Evolutionary conservation across 2,113 vertebrate genomes (phyloP).

Genomic region (Festucalex cinctus): DNA sequence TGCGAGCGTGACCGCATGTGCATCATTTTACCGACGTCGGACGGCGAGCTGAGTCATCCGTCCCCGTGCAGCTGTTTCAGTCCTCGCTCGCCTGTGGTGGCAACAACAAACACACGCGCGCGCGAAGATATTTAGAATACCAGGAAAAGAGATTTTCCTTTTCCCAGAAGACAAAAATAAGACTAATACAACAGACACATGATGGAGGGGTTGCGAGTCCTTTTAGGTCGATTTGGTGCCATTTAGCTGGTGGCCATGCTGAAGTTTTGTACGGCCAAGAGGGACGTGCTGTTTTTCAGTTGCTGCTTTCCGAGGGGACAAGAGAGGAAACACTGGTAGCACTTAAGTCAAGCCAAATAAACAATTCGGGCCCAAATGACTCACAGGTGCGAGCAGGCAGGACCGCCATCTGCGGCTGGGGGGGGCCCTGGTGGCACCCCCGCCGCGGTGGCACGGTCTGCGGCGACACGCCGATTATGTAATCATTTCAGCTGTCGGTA

Average conservation of each 20-base stretch:
- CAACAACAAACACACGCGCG: constrained; percentile 39
- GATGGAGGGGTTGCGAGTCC: constrained; percentile 39
- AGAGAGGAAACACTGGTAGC: constrained; percentile 77
- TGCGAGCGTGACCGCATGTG: constrained; percentile 8
- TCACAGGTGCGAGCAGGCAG: constrained; percentile 75
- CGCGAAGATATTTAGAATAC: constrained; percentile 34
- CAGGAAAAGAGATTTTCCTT: constrained; percentile 31
- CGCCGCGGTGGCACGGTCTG: constrained; percentile 47
- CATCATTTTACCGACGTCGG: constrained; percentile 26
- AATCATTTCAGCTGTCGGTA: constrained; percentile 72
- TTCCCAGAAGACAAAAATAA: constrained; percentile 28
- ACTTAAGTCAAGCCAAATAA: constrained; percentile 77
- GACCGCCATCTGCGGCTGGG: constrained; percentile 65
- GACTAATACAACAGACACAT: constrained; percentile 34
- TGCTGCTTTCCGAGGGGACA: constrained; percentile 55
- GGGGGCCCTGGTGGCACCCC: constrained; percentile 46
- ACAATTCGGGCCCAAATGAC: constrained; percentile 76
- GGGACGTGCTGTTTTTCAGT: constrained; percentile 31
- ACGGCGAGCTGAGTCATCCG: constrained; percentile 44
- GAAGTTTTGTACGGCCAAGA: constrained; percentile 42
- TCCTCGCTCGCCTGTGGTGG: constrained; percentile 20
- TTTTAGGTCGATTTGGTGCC: constrained; percentile 57
- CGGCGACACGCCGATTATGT: constrained; percentile 64
- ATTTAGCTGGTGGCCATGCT: constrained; percentile 61
- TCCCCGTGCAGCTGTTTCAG: constrained; percentile 30